Evolutionary conservation across 1,140 invertebrate species (phyloP).

Genomic region (Holotrichia oblita): DNA sequence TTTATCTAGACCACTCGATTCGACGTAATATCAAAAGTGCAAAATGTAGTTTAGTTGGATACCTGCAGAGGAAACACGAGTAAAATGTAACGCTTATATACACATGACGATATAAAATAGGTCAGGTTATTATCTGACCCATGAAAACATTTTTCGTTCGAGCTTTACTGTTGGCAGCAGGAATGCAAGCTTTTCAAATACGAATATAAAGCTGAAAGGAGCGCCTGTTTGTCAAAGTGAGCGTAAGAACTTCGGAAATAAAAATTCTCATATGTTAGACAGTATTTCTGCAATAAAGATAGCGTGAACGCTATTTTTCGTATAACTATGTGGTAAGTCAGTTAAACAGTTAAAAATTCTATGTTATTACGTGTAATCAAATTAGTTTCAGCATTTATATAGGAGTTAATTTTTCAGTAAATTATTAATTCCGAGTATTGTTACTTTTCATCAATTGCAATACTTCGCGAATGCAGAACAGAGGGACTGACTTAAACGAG

Average conservation of each 20-base stretch:
- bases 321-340: no score
- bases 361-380: no score
- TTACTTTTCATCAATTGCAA: no score
- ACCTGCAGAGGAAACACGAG: neutral
- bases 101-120: neutral
- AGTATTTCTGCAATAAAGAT: neutral
- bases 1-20: neutral
- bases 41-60: constrained; percentile 2
- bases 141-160: neutral
- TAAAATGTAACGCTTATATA: neutral
- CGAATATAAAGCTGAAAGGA: neutral
- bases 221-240: neutral
- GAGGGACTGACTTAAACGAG: no score
- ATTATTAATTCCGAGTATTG: no score
- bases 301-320: neutral
- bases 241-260: neutral
- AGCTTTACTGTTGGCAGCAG: neutral
- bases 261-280: neutral
- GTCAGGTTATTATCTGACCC: neutral
- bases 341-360: no score
- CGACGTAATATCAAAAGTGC: neutral
- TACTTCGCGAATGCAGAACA: no score
- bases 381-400: no score
- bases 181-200: neutral
- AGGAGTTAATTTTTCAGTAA: no score